Evolutionary conservation across 2,113 vertebrate genomes (phyloP).

Genomic region (Ictalurus punctatus): DNA sequence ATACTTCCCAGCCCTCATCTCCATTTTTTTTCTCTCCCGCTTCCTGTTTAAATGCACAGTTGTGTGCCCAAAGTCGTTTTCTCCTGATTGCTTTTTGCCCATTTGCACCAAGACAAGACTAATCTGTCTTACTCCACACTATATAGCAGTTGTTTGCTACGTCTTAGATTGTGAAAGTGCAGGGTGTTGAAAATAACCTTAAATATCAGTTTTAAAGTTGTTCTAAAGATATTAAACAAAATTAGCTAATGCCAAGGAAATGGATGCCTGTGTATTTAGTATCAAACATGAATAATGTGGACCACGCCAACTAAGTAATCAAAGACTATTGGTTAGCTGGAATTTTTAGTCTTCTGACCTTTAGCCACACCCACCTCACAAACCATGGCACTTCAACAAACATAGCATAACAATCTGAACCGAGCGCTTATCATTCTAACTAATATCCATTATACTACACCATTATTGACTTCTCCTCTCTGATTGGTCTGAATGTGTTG

Average conservation of each 20-base stretch:
- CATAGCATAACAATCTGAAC: neutral
- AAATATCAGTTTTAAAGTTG: neutral
- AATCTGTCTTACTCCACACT: neutral
- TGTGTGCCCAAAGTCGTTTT: conserved; percentile 1
- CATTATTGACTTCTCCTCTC: neutral
- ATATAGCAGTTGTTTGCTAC: neutral
- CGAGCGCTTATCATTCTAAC: neutral
- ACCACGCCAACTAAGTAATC: neutral
- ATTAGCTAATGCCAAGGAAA: no score
- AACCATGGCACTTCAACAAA: neutral
- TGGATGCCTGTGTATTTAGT: no score
- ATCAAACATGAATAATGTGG: neutral
- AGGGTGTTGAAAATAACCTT: neutral
- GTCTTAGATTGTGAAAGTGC: neutral
- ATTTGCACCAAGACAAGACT: neutral
- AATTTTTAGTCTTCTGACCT: neutral
- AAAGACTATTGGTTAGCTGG: neutral
- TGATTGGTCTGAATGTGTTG: neutral
- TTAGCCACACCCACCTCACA: neutral
- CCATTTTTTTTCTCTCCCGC: conserved; percentile 25
- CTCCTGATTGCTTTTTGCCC: conserved; percentile 7
- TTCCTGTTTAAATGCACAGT: conserved; percentile 49
- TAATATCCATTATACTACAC: neutral
- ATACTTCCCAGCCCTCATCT: conserved; percentile 22
- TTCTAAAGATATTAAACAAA: neutral